Evolutionary conservation across 2,797 vertebrate genomes (phyloP).

Genomic region (Anomalospiza imberbis): DNA sequence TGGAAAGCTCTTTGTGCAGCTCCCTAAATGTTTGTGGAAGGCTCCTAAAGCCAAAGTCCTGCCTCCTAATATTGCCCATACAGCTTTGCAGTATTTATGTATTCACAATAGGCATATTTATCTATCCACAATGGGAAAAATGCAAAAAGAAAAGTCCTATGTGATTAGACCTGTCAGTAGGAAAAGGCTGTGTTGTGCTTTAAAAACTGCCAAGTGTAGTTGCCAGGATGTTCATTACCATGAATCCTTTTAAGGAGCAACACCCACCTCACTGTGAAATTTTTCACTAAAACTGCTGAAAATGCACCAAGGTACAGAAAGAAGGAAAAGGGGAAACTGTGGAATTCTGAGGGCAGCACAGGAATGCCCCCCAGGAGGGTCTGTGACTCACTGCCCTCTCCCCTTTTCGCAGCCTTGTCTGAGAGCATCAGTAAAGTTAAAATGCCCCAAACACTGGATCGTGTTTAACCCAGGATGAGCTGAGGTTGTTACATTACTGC

Average conservation of each 20-base stretch:
- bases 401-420: not conserved
- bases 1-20: not conserved
- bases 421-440: not conserved
- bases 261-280: accelerated
- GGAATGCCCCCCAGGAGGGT: not conserved
- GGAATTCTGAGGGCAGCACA: not conserved
- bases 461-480: not conserved
- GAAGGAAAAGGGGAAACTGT: not conserved
- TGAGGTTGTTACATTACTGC: not conserved
- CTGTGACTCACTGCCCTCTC: not conserved
- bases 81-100: not conserved
- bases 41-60: not conserved
- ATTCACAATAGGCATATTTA: not conserved
- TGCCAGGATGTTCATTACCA: not conserved
- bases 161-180: not conserved
- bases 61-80: not conserved
- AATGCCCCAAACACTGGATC: not conserved
- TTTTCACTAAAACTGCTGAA: not conserved
- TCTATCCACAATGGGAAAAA: not conserved
- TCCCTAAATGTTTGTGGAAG: not conserved
- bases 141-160: not conserved
- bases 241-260: not conserved
- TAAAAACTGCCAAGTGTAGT: not conserved
- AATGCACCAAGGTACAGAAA: not conserved
- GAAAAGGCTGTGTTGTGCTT: not conserved